Evolutionary conservation across 2,888 invertebrate species (phyloP).

Genomic region (Lepidocyrtoides sp.): DNA sequence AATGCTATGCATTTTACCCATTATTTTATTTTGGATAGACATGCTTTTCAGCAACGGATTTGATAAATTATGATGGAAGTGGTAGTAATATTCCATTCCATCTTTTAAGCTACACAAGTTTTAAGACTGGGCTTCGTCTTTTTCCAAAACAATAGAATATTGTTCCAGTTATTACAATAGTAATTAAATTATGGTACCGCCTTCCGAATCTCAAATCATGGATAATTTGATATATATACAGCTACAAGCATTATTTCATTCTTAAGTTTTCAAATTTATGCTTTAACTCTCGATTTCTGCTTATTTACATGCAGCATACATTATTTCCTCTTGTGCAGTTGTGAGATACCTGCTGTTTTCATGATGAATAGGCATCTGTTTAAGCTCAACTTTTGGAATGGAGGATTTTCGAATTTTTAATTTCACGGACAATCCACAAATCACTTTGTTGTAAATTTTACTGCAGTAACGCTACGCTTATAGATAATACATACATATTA

Average conservation of each 20-base stretch:
- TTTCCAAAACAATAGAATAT: conserved; percentile 5
- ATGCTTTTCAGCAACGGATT: too few relatives aligned
- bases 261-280: neutral
- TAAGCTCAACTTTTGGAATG: neutral
- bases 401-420: neutral
- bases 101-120: too few relatives aligned
- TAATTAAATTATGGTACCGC: neutral
- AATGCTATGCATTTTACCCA: too few relatives aligned
- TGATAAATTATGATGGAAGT: too few relatives aligned
- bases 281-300: too few relatives aligned
- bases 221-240: neutral
- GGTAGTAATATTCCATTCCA: too few relatives aligned
- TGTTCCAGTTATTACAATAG: neutral
- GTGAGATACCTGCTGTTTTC: too few relatives aligned
- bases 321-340: neutral
- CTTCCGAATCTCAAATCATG: too few relatives aligned
- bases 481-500: neutral
- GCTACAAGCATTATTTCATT: neutral
- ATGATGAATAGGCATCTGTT: neutral
- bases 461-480: neutral
- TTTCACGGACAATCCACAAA: neutral
- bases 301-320: neutral
- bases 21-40: too few relatives aligned
- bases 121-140: neutral
- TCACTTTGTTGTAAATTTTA: too few relatives aligned